Conservation (phyloP, 2,888 invertebrate genomes). For the Drosophila rellima region DNA sequence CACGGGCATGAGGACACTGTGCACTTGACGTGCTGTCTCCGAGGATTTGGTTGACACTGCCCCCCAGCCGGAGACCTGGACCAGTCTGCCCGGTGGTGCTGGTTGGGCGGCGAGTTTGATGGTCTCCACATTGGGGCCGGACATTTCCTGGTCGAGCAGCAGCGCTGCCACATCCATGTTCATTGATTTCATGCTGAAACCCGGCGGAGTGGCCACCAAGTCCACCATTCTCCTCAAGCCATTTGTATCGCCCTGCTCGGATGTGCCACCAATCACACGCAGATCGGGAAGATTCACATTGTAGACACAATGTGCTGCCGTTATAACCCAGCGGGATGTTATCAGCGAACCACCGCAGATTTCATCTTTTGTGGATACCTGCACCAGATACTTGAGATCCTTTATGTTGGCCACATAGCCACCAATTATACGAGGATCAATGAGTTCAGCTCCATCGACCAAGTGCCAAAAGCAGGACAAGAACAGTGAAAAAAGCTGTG, state of each 20-base stretch:
- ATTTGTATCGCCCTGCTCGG: slow-evolving; percentile 39
- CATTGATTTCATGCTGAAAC: slow-evolving; percentile 62
- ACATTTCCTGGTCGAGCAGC: slow-evolving; percentile 52
- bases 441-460: background rate
- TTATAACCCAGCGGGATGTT: slow-evolving; percentile 68
- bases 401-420: slow-evolving; percentile 49
- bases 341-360: slow-evolving; percentile 66
- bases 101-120: slow-evolving; percentile 59
- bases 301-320: slow-evolving; percentile 74
- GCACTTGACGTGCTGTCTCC: slow-evolving; percentile 52
- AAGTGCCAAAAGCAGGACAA: slow-evolving; percentile 8
- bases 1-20: slow-evolving; percentile 58
- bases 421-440: slow-evolving; percentile 66
- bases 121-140: slow-evolving; percentile 61
- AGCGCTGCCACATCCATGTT: slow-evolving; percentile 75
- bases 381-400: slow-evolving; percentile 65
- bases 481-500: slow-evolving; percentile 11
- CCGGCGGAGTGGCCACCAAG: slow-evolving; percentile 44
- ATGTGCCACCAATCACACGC: slow-evolving; percentile 63
- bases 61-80: slow-evolving; percentile 75
- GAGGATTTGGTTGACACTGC: slow-evolving; percentile 26
- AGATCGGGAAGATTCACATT: slow-evolving; percentile 27
- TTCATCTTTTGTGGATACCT: slow-evolving; percentile 39
- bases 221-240: slow-evolving; percentile 40
- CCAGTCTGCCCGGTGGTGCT: slow-evolving; percentile 53